phyloP scores from a whole-genome alignment of 2,888 invertebrate species.

The Kryphioiulus occultus region DNA sequence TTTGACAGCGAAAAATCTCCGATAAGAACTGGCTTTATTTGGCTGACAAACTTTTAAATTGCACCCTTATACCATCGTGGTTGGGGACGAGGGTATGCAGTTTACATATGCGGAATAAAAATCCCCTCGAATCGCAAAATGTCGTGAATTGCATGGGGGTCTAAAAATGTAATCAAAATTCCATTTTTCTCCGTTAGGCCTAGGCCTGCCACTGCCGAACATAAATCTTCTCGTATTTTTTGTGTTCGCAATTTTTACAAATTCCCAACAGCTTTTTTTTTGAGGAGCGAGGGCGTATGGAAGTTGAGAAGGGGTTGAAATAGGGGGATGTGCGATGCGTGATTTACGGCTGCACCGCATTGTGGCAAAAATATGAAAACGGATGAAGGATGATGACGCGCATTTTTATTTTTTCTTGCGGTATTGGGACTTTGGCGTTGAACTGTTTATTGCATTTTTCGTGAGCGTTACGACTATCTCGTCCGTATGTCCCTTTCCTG shows the following conservation, averaged over 20 bases:
- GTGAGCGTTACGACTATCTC: neutral
- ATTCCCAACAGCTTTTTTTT: neutral
- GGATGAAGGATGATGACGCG: neutral
- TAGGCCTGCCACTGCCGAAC: neutral
- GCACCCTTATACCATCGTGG: neutral
- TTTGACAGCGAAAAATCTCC: neutral
- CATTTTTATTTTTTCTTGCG: neutral
- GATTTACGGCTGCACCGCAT: slow-evolving; percentile 2
- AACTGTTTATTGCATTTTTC: neutral
- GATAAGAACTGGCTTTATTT: neutral
- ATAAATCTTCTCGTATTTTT: slow-evolving; percentile 4
- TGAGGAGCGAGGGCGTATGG: neutral
- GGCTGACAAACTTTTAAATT: neutral
- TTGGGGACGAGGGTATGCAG: neutral
- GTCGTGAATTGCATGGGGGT: neutral
- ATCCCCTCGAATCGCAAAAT: neutral
- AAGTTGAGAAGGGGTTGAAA: neutral
- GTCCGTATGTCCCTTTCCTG: neutral
- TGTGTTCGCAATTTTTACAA: neutral
- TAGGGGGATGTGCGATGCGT: neutral
- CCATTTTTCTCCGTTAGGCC: neutral
- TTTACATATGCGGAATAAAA: neutral
- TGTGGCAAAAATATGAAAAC: slow-evolving; percentile 35
- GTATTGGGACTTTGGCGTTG: neutral
- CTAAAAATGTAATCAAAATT: slow-evolving; percentile 13